These are phyloP conservation scores for Pollenia angustigena DNA, from an alignment of 2,888 invertebrate species.

Conservation along the genomic window DNA sequence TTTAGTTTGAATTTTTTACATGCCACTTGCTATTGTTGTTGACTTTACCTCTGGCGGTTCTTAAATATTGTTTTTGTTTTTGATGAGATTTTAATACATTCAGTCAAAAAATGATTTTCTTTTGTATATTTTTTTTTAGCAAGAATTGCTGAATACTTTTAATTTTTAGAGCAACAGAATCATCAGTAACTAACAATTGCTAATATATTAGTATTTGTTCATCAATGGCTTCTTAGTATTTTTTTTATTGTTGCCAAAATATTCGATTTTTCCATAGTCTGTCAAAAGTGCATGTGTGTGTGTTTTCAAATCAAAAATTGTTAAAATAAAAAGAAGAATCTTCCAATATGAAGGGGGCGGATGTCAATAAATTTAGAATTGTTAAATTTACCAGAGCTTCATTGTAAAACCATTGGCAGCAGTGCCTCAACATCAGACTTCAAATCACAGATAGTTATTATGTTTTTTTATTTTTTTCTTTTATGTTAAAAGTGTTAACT, in stretches of 20 bases:
- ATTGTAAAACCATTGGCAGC: constrained; percentile 41
- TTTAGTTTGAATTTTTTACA: constrained; percentile 31
- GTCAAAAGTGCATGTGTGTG: constrained; percentile 21
- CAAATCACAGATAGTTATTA: constrained; percentile 35
- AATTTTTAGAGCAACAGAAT: constrained; percentile 43
- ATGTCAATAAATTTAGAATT: constrained; percentile 79
- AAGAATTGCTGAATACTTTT: constrained; percentile 61
- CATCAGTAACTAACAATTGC: constrained; percentile 6
- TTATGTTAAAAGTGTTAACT: constrained; percentile 64
- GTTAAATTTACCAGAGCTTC: constrained; percentile 70
- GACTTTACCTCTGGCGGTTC: constrained; percentile 21
- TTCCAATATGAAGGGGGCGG: constrained; percentile 75
- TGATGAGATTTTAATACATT: constrained; percentile 68
- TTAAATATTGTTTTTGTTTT: constrained; percentile 59
- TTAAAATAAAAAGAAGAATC: constrained; percentile 18
- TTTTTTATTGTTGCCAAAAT: constrained; percentile 48
- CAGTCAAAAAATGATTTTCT: too few species aligned
- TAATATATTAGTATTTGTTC: constrained; percentile 41
- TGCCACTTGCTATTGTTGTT: constrained; percentile 47
- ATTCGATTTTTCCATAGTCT: constrained; percentile 30
- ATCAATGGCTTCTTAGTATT: constrained; percentile 19
- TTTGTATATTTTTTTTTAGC: too few species aligned
- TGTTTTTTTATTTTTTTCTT: neutral
- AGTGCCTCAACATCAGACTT: constrained; percentile 25
- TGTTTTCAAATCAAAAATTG: constrained; percentile 27